phyloP scores from a whole-genome alignment of 1,140 invertebrate species.

The Spodoptera frugiperda region DNA sequence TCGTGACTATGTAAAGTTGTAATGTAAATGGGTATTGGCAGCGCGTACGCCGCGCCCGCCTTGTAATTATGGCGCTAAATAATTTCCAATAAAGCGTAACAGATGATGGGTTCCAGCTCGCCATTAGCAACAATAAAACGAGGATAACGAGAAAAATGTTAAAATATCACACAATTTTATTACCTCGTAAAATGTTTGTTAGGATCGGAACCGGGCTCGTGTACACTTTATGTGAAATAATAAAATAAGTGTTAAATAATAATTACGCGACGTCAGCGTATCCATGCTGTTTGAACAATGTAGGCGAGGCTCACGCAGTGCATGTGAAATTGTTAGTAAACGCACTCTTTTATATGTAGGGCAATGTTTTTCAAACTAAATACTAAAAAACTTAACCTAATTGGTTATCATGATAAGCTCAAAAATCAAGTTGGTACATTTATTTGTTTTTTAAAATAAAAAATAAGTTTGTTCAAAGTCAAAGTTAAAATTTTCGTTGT shows the following conservation, averaged over 20 bases:
- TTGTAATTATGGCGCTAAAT: conserved; percentile 25
- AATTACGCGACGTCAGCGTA: conserved; percentile 37
- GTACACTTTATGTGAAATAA: conserved; percentile 46
- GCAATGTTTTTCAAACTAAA: too few species aligned
- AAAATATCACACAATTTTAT: conserved; percentile 40
- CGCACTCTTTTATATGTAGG: too few species aligned
- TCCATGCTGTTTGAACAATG: neutral
- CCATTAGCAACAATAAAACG: conserved; percentile 37
- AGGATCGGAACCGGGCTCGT: conserved; percentile 16
- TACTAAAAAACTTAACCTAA: too few species aligned
- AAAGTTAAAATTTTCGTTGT: too few species aligned
- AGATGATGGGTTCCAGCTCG: conserved; percentile 9
- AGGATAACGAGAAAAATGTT: conserved; percentile 32
- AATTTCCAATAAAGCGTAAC: conserved; percentile 41
- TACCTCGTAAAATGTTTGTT: conserved; percentile 37
- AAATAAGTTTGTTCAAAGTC: too few species aligned
- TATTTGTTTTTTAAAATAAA: too few species aligned
- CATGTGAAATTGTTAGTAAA: too few species aligned
- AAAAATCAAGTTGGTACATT: too few species aligned
- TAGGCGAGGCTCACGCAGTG: too few species aligned
- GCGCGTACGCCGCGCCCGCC: neutral
- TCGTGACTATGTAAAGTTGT: neutral
- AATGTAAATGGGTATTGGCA: conserved; percentile 6
- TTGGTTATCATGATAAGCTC: too few species aligned
- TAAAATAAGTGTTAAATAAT: conserved; percentile 47